Base-by-base conservation (phyloP, 2,113 vertebrate genomes). In the Sinosuthora webbiana region DNA sequence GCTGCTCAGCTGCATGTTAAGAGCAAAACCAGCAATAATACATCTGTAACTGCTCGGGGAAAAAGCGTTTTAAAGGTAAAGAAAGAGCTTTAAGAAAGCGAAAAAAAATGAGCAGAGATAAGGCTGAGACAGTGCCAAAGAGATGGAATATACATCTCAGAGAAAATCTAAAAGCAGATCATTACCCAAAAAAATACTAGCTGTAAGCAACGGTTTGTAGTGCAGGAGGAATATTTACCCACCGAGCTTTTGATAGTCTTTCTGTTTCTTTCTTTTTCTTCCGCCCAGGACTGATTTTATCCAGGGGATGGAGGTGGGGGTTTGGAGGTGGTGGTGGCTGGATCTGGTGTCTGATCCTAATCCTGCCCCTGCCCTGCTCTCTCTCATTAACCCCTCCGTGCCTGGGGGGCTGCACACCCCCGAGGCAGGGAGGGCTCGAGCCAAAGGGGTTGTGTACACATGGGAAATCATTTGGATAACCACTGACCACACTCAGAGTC, bases 161-260 rank as follows among this genome's bases (percentile, higher is more conserved):
- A 56, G 83, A 93, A 96, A 95, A 96, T 91, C 95, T 95, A 84
- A 92, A 94, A 89, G 91, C 76, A 87, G 89, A 95, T 97, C 87
- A 91, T 95, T 96, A 91, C 89, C 89, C 64, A 25, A 39, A 76
- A 76, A 96, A 95, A 95, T 94, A 94, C 83, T 93, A 39, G 94
- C 95, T 97, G 87, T 79, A 91, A 97, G 95, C 93, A 97, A 94
- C 41, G 88, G 93, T 64, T 96, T 84, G 77, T 62, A 71, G 60
- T 33, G 69, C 77, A 57, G 95, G 18, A 87, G 53, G 93, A 97
- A 91, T 95, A 94, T 95, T 96, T 95, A 89, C 86, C 89, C 81
- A 76, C 44, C n/a, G 5, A 10, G 67, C 27, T 52, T 94, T 89
- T 74, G 35, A 53, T 49, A 57, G 60, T 39, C 69, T 85, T 74